A percentile compares a stretch with the other conserved stretches of the same genome.
phyloP scores from a whole-genome alignment of 1,140 invertebrate species.

The Pygmarrhopalites habei region DNA sequence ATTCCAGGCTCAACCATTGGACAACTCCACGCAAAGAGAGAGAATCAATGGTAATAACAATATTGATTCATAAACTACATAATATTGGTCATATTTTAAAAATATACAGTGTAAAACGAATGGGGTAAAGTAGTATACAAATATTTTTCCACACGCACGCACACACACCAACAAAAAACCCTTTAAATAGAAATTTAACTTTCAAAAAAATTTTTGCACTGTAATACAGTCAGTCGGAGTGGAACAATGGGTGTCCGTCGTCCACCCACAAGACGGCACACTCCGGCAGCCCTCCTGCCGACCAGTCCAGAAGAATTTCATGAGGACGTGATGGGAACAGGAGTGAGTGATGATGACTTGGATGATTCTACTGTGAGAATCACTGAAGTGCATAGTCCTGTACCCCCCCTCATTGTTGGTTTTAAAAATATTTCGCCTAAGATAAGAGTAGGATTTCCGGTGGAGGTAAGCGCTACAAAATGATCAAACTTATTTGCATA shows the following conservation, averaged over 20 bases:
- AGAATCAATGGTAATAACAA: conserved; percentile 44
- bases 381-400: conserved; percentile 20
- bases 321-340: background rate
- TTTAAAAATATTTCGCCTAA: conserved; percentile 38
- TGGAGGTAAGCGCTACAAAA: too few species aligned
- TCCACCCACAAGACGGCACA: conserved; percentile 47
- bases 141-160: too few species aligned
- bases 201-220: too few species aligned
- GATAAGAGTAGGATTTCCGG: conserved; percentile 38
- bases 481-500: too few species aligned
- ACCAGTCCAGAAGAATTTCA: conserved; percentile 8
- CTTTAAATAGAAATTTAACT: too few species aligned
- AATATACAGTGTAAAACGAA: too few species aligned
- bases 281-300: conserved; percentile 39
- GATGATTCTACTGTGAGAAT: conserved; percentile 5
- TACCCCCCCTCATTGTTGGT: conserved; percentile 27
- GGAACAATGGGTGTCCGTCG: conserved; percentile 45
- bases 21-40: conserved; percentile 48
- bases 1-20: conserved; percentile 50
- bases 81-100: too few species aligned
- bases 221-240: too few species aligned
- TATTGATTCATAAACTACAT: too few species aligned
- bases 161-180: too few species aligned
- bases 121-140: too few species aligned
- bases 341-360: background rate